Base-by-base conservation (phyloP, 2,797 vertebrate species). In the Sebastes matsubarae region DNA sequence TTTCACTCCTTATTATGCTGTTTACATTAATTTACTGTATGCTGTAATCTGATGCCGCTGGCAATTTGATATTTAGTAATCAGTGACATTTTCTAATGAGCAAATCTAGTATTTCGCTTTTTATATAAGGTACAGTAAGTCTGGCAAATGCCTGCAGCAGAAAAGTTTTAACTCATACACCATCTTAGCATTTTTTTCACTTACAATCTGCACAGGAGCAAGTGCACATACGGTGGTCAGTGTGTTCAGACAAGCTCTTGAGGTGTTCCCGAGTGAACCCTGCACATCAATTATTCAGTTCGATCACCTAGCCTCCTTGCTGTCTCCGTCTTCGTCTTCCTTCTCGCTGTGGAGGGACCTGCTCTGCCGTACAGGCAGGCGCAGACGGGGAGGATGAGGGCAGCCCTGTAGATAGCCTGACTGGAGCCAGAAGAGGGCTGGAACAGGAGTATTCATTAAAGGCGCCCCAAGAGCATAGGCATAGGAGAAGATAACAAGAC, bases 401-500 rank as follows among this genome's bases (percentile, higher is more conserved):
- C 36, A 87, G 90, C 82, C 86, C 89, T 89, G 93, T 82, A 91
- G 87, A 90, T 89, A 92, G 93, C 87, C 93, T 93, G 92, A 94
- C 93, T 95, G 92, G 92, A 95, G 93, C 92, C 90, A 87, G 85
- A 88, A 88, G 85, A 93, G 90, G 86, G 83, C 84, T 87, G 91
- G 88, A 92, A 92, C 90, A 93, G 91, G 86, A 95, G 95, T 91
- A 93, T 95, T 96, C 95, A 95, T 95, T 96, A 96, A 95, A 94
- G 90, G 92, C 57, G 85, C 93, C 95, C 94, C 93, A 87, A 93
- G 93, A 90, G 93, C 89, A 79, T 87, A 83, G 87, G 90, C 91
- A 92, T 89, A 92, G 91, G 91, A 94, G 91, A 94, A 92, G 91
- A 95, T 96, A 96, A 96, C 95, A 96, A 96, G 96, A 95, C 95